Percentiles rank a stretch among this genome's conserved stretches.
phyloP scores from a whole-genome alignment of 2,888 invertebrate genomes.

The Thecophora atra region DNA sequence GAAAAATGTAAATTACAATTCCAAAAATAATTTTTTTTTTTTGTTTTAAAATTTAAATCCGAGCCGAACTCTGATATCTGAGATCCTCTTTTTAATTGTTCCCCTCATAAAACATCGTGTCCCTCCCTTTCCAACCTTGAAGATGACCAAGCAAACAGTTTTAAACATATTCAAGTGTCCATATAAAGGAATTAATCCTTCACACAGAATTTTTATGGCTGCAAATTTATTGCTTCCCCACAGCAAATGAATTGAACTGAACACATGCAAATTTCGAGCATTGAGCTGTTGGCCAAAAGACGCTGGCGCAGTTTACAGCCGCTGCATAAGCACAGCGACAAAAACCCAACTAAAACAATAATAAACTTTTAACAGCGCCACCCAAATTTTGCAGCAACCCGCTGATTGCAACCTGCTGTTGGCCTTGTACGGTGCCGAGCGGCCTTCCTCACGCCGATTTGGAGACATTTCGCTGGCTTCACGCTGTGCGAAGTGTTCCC shows the following conservation, averaged over 20 bases:
- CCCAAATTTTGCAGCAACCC: slow-evolving; percentile 8
- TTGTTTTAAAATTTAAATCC: too few relatives aligned
- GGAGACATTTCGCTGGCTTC: neutral
- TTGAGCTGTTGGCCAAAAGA: neutral
- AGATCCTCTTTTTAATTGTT: too few relatives aligned
- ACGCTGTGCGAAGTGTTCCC: slow-evolving; percentile 10
- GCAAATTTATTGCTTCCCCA: slow-evolving; percentile 16
- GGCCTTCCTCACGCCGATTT: slow-evolving; percentile 8
- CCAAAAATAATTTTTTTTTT: too few relatives aligned
- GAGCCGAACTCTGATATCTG: too few relatives aligned
- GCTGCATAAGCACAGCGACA: neutral
- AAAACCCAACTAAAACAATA: neutral
- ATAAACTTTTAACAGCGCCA: slow-evolving; percentile 15
- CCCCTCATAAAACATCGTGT: too few relatives aligned
- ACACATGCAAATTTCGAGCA: slow-evolving; percentile 3
- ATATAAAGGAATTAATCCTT: neutral
- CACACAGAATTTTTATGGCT: neutral
- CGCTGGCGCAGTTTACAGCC: neutral
- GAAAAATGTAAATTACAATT: too few relatives aligned
- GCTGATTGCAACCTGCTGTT: neutral
- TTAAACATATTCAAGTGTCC: neutral
- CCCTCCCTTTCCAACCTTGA: too few relatives aligned
- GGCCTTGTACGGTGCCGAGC: neutral
- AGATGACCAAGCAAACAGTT: too few relatives aligned
- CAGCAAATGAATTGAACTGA: slow-evolving; percentile 25